phyloP scores from a whole-genome alignment of 1,140 invertebrate species.

The Oreohelix idahoensis region DNA sequence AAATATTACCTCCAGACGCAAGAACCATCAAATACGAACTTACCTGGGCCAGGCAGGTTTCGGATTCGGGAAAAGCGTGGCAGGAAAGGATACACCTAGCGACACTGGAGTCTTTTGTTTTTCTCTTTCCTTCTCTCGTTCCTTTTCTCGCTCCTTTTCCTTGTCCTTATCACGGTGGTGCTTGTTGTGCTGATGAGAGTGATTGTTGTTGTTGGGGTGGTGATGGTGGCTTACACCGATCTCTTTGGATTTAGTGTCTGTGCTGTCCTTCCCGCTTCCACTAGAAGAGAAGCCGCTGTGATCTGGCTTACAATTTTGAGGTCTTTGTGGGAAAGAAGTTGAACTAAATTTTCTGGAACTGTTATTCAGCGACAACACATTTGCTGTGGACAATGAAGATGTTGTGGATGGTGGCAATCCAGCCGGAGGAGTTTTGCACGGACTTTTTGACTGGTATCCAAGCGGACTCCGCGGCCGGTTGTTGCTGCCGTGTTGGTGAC shows the following conservation, averaged over 20 bases:
- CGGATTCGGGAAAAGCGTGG: conserved; percentile 3
- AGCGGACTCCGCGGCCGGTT: not conserved
- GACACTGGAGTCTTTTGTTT: conserved; percentile 28
- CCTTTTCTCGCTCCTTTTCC: conserved; percentile 31
- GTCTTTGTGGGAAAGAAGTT: not conserved
- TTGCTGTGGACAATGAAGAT: not conserved
- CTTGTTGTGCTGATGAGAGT: conserved; percentile 32
- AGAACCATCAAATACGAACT: too few relatives aligned
- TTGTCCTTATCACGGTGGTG: conserved; percentile 28
- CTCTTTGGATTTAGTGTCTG: not conserved
- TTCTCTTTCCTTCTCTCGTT: conserved; percentile 37
- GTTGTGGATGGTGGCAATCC: not conserved
- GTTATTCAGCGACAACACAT: not conserved
- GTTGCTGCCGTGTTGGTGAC: not conserved
- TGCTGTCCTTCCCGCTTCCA: not conserved
- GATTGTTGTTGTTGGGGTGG: conserved; percentile 13
- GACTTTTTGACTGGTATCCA: not conserved
- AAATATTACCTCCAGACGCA: too few relatives aligned
- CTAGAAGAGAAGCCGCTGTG: not conserved
- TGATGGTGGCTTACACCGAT: not conserved
- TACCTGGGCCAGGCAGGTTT: conserved; percentile 33
- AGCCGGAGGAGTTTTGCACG: not conserved
- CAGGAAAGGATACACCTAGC: not conserved
- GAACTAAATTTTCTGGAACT: not conserved
- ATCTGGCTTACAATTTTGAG: not conserved